Evolutionary conservation across 2,113 vertebrate genomes (phyloP).

Genomic region (Andinoacara biseriatus): DNA sequence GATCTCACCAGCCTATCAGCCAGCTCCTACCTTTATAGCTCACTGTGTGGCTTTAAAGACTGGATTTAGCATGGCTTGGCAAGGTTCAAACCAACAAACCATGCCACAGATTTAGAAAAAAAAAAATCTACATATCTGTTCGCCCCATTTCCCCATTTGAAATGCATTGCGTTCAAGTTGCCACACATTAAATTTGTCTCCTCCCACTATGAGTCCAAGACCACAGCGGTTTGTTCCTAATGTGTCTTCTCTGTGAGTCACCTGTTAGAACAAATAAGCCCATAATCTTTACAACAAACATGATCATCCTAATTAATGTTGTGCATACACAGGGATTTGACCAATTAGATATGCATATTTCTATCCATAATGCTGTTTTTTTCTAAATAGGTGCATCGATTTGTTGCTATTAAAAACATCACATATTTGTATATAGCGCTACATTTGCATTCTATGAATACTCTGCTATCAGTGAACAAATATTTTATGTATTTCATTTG

Average conservation of each 20-base stretch:
- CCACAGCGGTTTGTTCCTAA: constrained; percentile 42
- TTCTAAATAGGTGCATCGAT: constrained; percentile 44
- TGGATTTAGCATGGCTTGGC: constrained; percentile 77
- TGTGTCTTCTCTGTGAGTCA: constrained; percentile 67
- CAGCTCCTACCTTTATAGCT: constrained; percentile 71
- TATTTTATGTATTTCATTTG: constrained; percentile 50
- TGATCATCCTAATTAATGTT: constrained; percentile 76
- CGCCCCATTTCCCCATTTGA: constrained; percentile 62
- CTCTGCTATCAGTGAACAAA: constrained; percentile 48
- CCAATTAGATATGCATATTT: constrained; percentile 72
- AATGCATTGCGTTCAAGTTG: constrained; percentile 50
- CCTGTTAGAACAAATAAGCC: constrained; percentile 72
- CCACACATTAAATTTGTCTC: constrained; percentile 43
- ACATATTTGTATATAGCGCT: constrained; percentile 19
- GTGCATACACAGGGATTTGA: constrained; percentile 74
- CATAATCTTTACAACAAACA: constrained; percentile 81
- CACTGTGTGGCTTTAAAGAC: constrained; percentile 72
- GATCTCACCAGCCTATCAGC: constrained; percentile 70
- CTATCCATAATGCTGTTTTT: constrained; percentile 40
- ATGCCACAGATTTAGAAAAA: constrained; percentile 49
- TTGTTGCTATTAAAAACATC: constrained; percentile 29
- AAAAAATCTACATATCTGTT: constrained; percentile 66
- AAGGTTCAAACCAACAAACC: constrained; percentile 70
- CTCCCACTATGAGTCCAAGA: constrained; percentile 47
- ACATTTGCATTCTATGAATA: constrained; percentile 54